Conservation (phyloP, 30 jellyfish, hydroid and myxozoan species). For the Mastigias papua region DNA sequence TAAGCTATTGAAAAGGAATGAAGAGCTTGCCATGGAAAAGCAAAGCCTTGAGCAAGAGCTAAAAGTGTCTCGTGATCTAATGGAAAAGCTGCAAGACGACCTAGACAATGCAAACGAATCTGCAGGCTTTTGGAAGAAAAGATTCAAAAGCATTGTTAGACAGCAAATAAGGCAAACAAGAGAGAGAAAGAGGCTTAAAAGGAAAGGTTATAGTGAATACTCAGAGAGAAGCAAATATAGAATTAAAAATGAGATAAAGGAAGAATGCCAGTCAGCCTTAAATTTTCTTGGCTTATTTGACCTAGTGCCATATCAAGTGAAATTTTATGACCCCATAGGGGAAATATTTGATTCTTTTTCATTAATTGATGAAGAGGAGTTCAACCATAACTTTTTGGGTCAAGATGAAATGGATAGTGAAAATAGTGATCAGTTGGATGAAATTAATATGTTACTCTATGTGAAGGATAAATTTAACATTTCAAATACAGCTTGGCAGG, state of each 20-base stretch:
- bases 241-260: not conserved
- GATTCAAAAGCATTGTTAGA: too few relatives aligned
- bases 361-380: not conserved
- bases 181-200: not conserved
- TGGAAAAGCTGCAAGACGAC: too few relatives aligned
- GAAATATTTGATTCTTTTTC: not conserved
- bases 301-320: not conserved
- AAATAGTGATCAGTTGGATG: not conserved
- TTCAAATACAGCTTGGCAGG: not conserved
- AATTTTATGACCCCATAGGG: not conserved
- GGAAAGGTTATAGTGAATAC: not conserved
- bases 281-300: not conserved
- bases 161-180: not conserved
- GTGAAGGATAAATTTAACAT: not conserved
- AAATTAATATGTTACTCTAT: not conserved
- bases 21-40: not conserved
- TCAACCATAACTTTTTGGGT: not conserved
- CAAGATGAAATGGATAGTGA: not conserved
- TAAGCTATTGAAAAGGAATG: not conserved
- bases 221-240: not conserved
- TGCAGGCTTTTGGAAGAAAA: too few relatives aligned
- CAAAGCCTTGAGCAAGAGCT: not conserved
- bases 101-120: too few relatives aligned
- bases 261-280: not conserved
- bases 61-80: too few relatives aligned